phyloP scores from a whole-genome alignment of 2,888 invertebrate species.

The Dasypogon diadema region DNA sequence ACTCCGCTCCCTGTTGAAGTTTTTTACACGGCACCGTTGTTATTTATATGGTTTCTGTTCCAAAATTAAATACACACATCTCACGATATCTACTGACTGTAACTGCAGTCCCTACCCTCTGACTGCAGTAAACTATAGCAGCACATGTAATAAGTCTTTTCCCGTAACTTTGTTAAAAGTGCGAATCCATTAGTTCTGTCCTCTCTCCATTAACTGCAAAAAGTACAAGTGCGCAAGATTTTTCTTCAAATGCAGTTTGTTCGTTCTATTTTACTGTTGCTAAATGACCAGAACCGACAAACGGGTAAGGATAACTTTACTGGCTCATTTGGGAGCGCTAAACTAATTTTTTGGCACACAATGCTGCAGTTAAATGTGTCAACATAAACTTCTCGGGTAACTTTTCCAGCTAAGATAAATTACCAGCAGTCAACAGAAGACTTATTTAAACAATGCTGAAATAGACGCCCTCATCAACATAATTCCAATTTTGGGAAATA shows the following conservation, averaged over 20 bases:
- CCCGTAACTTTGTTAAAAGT: too few species aligned
- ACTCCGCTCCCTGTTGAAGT: too few species aligned
- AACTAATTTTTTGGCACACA: conserved; percentile 40
- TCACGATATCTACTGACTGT: too few species aligned
- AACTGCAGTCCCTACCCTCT: too few species aligned
- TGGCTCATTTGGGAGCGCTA: conserved; percentile 1
- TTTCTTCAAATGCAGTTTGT: neutral
- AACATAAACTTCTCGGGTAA: conserved; percentile 30
- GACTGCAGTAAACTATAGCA: too few species aligned
- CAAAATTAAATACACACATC: too few species aligned
- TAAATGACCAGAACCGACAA: neutral
- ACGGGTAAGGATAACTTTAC: conserved; percentile 1
- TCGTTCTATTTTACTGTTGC: neutral
- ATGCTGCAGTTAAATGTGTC: conserved; percentile 42
- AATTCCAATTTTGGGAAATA: conserved; percentile 17
- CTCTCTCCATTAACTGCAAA: neutral
- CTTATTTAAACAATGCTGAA: conserved; percentile 33
- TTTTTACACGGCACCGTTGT: too few species aligned
- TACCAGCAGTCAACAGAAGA: conserved; percentile 17
- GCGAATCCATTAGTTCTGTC: neutral
- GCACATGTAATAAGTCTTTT: too few species aligned
- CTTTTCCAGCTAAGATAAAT: conserved; percentile 29
- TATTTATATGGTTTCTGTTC: too few species aligned
- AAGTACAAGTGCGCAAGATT: neutral
- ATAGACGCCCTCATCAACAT: conserved; percentile 40